phyloP scores from a whole-genome alignment of 2,113 vertebrate genomes.

The Muntiacus reevesi region DNA sequence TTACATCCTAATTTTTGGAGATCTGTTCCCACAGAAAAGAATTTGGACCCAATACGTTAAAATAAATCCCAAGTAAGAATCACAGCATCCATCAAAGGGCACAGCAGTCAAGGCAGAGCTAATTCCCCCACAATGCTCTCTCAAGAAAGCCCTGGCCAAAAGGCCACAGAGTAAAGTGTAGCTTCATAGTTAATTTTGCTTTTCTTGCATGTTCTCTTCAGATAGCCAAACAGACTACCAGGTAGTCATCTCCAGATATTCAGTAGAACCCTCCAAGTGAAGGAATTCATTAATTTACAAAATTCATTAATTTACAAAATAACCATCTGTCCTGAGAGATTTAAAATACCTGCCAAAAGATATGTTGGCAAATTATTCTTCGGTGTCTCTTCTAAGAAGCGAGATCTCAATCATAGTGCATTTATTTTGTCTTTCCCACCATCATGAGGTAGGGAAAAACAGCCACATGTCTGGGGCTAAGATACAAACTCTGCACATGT shows the following conservation, averaged over 20 bases:
- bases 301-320: background rate
- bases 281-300: conserved; percentile 23
- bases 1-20: conserved; percentile 43
- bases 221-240: background rate
- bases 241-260: background rate
- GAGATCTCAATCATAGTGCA: background rate
- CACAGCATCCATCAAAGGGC: background rate
- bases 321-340: conserved; percentile 20
- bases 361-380: background rate
- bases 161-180: background rate
- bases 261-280: background rate
- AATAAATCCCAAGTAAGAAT: conserved; percentile 46
- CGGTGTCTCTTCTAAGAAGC: background rate
- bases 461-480: background rate
- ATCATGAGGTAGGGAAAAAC: background rate
- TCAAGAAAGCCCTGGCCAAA: background rate
- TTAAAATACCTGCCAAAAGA: conserved; percentile 27
- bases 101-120: background rate
- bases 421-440: background rate
- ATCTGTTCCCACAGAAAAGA: conserved; percentile 41
- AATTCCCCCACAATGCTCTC: background rate
- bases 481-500: background rate
- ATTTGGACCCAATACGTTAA: background rate
- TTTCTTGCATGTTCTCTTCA: background rate
- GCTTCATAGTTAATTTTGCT: background rate